phyloP scores from a whole-genome alignment of 2,888 invertebrate genomes.

The Dioctria rufipes region DNA sequence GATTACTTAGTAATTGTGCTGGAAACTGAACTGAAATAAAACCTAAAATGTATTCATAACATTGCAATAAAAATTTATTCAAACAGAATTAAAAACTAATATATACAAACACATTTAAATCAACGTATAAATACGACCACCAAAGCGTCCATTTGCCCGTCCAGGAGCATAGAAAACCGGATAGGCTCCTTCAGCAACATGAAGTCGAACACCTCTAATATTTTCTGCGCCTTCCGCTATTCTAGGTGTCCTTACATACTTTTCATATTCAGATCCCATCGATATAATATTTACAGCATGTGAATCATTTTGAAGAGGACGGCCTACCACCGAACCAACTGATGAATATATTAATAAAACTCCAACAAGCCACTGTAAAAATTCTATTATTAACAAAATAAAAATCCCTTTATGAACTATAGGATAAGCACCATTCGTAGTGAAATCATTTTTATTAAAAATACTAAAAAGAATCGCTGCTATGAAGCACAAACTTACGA shows the following conservation, averaged over 20 bases:
- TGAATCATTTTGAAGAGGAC: no score
- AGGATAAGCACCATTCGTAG: not conserved
- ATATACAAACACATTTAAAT: not conserved
- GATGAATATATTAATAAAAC: not conserved
- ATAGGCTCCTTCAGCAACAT: slow-evolving; percentile 63
- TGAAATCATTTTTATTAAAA: not conserved
- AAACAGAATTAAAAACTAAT: no score
- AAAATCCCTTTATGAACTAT: not conserved
- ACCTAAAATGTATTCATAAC: no score
- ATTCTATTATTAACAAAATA: not conserved
- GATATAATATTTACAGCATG: no score
- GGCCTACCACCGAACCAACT: no score
- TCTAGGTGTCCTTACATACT: not conserved
- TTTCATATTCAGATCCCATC: no score
- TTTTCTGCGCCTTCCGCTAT: not conserved
- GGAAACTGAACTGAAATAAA: no score
- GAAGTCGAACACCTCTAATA: slow-evolving; percentile 24
- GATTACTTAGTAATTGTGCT: no score
- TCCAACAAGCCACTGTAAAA: slow-evolving; percentile 5
- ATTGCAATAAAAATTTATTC: no score
- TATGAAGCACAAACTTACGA: not conserved
- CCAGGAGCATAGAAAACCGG: slow-evolving; percentile 65
- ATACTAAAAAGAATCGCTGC: not conserved
- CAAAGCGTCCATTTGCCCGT: slow-evolving; percentile 64
- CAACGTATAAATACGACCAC: slow-evolving; percentile 12